These are phyloP conservation scores for Enteromius paludinosus DNA, from an alignment of 2,797 vertebrate genomes.

Conservation along the genomic window DNA sequence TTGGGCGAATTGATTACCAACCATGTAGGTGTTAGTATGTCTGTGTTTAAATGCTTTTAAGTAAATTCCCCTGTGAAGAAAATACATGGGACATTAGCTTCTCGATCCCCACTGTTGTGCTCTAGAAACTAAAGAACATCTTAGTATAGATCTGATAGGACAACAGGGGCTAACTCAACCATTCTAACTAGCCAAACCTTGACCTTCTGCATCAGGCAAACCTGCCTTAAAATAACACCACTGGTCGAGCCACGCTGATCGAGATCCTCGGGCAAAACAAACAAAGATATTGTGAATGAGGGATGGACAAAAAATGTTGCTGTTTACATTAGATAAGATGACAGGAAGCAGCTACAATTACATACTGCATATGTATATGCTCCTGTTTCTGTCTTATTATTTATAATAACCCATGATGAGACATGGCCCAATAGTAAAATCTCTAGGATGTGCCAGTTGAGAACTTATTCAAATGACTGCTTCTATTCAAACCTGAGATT, in stretches of 20 bases:
- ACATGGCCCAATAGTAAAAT: not conserved
- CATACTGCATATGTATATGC: not conserved
- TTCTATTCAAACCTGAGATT: constrained; percentile 12
- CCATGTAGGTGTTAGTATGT: not conserved
- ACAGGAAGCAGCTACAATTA: not conserved
- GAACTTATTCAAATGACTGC: not conserved
- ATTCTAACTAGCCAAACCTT: not conserved
- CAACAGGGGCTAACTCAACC: not conserved
- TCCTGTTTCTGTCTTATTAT: not conserved
- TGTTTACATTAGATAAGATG: not conserved
- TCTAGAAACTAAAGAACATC: not conserved
- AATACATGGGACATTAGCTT: not conserved
- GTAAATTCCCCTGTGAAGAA: not conserved
- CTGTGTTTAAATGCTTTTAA: not conserved
- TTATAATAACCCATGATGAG: not conserved
- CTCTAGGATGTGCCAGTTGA: not conserved
- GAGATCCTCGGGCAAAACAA: not conserved
- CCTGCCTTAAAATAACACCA: not conserved
- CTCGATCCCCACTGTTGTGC: not conserved
- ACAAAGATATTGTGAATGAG: not conserved
- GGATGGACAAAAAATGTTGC: not conserved
- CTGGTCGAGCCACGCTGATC: not conserved
- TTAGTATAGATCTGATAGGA: not conserved
- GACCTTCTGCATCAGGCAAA: not conserved
- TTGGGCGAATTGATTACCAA: not conserved